These are phyloP conservation scores for Falco novaeseelandiae DNA, from an alignment of 2,797 vertebrate genomes.

Conservation along the genomic window DNA sequence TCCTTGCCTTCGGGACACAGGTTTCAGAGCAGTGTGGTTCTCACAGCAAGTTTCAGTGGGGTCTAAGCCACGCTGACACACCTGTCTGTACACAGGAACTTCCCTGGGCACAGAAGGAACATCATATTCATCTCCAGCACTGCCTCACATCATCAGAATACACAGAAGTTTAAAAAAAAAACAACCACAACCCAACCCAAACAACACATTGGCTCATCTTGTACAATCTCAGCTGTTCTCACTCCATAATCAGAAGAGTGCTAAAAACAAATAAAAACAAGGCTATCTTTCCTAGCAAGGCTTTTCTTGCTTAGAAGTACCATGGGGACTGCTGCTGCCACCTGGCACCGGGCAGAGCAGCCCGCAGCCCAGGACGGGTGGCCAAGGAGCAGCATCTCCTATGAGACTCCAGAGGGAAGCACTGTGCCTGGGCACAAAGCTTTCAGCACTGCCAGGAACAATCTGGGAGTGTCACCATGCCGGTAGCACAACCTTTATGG, in stretches of 20 bases:
- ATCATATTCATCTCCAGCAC: background rate
- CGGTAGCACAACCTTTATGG: background rate
- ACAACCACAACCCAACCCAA: background rate
- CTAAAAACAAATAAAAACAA: constrained; percentile 25
- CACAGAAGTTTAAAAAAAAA: background rate
- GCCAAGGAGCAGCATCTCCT: background rate
- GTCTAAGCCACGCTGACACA: rapidly evolving
- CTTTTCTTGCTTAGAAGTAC: background rate
- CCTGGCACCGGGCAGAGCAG: background rate
- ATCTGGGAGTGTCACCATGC: background rate
- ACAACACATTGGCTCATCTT: background rate
- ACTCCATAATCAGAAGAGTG: background rate
- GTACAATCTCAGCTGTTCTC: background rate
- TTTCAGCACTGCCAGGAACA: background rate
- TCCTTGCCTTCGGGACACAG: background rate
- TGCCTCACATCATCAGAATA: background rate
- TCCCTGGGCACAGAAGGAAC: background rate
- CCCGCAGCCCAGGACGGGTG: rapidly evolving
- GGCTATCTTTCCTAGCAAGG: background rate
- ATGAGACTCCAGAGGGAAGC: rapidly evolving
- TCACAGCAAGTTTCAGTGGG: background rate
- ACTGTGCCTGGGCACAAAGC: rapidly evolving
- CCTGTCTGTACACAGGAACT: background rate
- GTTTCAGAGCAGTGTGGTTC: background rate
- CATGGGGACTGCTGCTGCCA: rapidly evolving